Conservation (phyloP, 2,797 vertebrate species). For the Tokudaia muenninki region DNA sequence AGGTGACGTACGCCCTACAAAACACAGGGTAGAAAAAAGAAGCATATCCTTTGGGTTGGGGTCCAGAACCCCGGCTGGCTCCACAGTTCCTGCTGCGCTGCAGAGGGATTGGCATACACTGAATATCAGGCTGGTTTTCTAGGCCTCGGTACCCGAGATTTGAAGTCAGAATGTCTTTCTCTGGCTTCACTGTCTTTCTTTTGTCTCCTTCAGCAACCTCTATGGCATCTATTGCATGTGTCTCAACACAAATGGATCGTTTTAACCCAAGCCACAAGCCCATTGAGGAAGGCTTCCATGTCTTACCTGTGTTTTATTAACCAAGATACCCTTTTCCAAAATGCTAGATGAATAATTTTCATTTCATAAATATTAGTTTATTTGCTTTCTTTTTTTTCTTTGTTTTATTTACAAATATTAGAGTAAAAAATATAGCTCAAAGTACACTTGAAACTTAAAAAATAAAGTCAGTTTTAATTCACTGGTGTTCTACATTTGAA, state of each 20-base stretch:
- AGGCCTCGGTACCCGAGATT: conserved; percentile 29
- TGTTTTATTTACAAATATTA: conserved; percentile 56
- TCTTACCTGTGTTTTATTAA: conserved; percentile 57
- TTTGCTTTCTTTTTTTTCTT: conserved; percentile 51
- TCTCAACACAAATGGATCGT: conserved; percentile 39
- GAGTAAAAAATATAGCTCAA: conserved; percentile 16
- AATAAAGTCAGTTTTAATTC: conserved; percentile 43
- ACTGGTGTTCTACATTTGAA: conserved; percentile 47
- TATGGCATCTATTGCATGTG: neutral
- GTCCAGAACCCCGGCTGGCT: neutral
- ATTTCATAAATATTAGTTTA: conserved; percentile 46
- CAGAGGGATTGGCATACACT: neutral
- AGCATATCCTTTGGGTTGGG: neutral
- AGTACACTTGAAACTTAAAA: conserved; percentile 65
- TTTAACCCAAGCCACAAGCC: neutral
- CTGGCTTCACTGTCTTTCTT: conserved; percentile 10
- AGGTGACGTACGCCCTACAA: conserved; percentile 64
- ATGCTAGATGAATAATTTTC: conserved; percentile 28
- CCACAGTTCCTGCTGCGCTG: conserved; percentile 19
- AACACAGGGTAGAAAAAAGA: conserved; percentile 10
- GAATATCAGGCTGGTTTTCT: conserved; percentile 17
- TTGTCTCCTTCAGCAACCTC: neutral
- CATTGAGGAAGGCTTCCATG: neutral
- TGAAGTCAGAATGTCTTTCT: conserved; percentile 15
- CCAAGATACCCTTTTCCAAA: neutral